phyloP scores from a whole-genome alignment of 2,888 invertebrate species.

The Scaeva pyrastri region DNA sequence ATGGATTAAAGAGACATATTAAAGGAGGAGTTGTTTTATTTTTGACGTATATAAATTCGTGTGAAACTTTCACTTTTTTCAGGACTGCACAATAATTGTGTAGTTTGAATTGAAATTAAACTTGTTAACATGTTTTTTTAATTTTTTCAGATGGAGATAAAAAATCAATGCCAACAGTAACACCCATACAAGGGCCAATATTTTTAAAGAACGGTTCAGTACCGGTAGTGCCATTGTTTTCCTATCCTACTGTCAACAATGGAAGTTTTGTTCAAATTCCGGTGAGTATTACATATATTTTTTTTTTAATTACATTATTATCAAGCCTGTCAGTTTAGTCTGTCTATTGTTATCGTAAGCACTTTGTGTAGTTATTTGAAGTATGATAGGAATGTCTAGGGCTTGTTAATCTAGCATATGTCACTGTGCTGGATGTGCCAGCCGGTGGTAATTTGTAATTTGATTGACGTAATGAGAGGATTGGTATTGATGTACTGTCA shows the following conservation, averaged over 20 bases:
- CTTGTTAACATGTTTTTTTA: background rate
- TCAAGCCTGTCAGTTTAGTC: too few relatives aligned
- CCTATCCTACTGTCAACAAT: constrained; percentile 93
- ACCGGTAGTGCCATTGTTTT: constrained; percentile 94
- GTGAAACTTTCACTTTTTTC: constrained; percentile 61
- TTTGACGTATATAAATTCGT: constrained; percentile 2
- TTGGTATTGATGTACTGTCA: constrained; percentile 25
- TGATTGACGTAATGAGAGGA: constrained; percentile 32
- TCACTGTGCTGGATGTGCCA: background rate
- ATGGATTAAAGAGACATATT: constrained; percentile 30
- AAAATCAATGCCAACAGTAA: constrained; percentile 87
- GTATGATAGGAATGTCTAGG: constrained; percentile 23
- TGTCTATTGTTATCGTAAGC: background rate
- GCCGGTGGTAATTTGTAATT: background rate
- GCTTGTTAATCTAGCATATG: constrained; percentile 11
- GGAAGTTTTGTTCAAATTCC: constrained; percentile 95
- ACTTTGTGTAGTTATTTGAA: background rate
- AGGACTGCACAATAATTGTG: background rate
- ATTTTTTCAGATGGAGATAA: constrained; percentile 82
- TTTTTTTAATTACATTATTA: constrained; percentile 12
- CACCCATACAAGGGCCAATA: constrained; percentile 95
- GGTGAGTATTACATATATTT: constrained; percentile 86
- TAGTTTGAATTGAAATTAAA: constrained; percentile 15
- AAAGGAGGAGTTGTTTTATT: constrained; percentile 25
- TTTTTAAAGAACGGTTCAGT: constrained; percentile 93